Conservation (phyloP, 2,888 invertebrate species). For the Chaitophorus viminalis region DNA sequence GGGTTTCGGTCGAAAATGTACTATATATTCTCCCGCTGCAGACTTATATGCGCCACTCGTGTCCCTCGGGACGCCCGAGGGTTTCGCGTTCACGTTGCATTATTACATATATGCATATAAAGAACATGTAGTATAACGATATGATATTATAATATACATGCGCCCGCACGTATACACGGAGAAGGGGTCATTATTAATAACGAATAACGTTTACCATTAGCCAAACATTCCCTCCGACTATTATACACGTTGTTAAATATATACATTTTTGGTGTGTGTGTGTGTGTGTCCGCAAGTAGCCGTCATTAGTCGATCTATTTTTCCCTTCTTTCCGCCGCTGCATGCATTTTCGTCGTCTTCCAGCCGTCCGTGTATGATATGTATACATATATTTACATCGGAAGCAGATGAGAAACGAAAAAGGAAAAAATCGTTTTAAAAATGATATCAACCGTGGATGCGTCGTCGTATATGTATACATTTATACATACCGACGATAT, state of each 20-base stretch:
- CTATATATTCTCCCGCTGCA: not conserved
- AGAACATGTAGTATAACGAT: not conserved
- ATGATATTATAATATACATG: too few species aligned
- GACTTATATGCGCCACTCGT: not conserved
- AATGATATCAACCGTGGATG: not conserved
- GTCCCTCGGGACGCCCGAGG: not conserved
- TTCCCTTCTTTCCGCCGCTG: not conserved
- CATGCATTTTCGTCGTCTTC: not conserved
- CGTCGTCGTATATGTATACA: too few species aligned
- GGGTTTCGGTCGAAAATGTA: not conserved
- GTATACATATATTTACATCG: constrained; percentile 32
- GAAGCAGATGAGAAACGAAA: not conserved
- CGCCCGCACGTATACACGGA: too few species aligned
- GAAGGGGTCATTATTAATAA: constrained; percentile 1
- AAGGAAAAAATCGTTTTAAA: not conserved
- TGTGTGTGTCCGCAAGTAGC: not conserved
- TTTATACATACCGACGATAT: not conserved
- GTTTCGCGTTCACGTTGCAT: not conserved
- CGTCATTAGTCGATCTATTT: constrained; percentile 21
- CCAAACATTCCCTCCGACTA: not conserved
- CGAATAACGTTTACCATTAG: constrained; percentile 48
- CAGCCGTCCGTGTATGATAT: not conserved
- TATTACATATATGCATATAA: not conserved
- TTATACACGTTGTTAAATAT: not conserved
- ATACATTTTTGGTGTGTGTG: not conserved